Base-by-base conservation (phyloP, 2,888 invertebrate species). In the Suillia variegata region DNA sequence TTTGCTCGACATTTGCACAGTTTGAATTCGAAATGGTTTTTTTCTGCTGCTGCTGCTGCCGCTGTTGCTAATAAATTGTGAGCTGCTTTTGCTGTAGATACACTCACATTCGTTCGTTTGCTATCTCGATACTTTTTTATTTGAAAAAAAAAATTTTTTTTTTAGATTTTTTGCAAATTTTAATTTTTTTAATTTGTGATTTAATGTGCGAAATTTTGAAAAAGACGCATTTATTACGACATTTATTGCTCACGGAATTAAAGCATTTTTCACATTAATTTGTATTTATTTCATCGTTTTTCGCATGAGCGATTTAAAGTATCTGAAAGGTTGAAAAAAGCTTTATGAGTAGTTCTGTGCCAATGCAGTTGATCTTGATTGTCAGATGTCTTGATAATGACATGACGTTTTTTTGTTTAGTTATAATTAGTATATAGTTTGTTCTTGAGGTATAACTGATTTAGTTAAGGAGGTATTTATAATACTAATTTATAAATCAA, bases 201-300 rank as follows among this genome's bases (percentile, higher is more conserved):
- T 52, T 55, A 52, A 55, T 48, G 55, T 56, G 59, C 34, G 47
- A 56, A 52, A 48, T 18, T 45, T 45, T 45, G 5, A 18, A 45
- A 18, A 45, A 45, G 56, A 61, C 60, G 59, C 59, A 52, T 59
- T 59, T 56, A 59, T 56, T 47, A 52, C 52, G 60, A 42, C 56
- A 56, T 56, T 54, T 61, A 55, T 38, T 26, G 50, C 45, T 38
- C 18, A 33, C 42, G 18, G 15, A 31, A 26, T 50, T 50, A 20
- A 18, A 45, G 18, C 4, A 38, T n/a, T 13, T 31, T 38, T 38
- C 13, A 38, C 38, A 38, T 38, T 38, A 4, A 38, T n/a, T 31
- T 31, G 5, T n/a, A 26, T 26, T 26, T 6, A 26, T 26, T 26
- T 26, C 10, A 26, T 26, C 10, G 5, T 26, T 10, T 26, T 26